A percentile compares a stretch with the other conserved stretches of the same genome.
phyloP scores from a whole-genome alignment of 2,113 vertebrate genomes.

The Turnix velox region DNA sequence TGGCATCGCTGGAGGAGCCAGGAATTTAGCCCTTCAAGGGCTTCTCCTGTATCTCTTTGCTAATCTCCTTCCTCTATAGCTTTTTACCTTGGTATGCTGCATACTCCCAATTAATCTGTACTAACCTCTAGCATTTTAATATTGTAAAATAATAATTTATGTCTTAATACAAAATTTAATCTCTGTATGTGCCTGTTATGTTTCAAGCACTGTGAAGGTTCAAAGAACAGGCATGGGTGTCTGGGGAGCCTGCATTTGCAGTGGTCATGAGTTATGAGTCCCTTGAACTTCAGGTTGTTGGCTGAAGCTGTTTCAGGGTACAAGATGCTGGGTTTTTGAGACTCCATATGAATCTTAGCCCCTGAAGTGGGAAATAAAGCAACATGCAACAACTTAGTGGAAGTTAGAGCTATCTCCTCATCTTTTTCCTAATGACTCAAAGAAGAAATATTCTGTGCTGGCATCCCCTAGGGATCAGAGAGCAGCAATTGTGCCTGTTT shows the following conservation, averaged over 20 bases:
- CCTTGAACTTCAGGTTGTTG: neutral
- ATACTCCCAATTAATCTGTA: neutral
- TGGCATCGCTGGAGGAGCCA: neutral
- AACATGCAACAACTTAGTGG: neutral
- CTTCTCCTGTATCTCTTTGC: neutral
- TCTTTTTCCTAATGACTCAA: too few relatives aligned
- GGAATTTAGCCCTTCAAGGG: neutral
- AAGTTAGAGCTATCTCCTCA: neutral
- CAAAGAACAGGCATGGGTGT: neutral
- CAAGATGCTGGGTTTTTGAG: neutral
- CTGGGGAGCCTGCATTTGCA: neutral
- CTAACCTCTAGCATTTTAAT: slow-evolving; percentile 18
- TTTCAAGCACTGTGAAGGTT: slow-evolving; percentile 3
- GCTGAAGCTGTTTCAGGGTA: neutral
- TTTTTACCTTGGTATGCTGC: neutral
- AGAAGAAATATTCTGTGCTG: too few relatives aligned
- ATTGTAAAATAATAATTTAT: slow-evolving; percentile 5
- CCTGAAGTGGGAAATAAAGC: slow-evolving; percentile 27
- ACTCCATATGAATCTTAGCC: neutral
- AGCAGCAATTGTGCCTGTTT: neutral
- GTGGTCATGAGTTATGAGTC: neutral
- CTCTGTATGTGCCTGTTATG: neutral
- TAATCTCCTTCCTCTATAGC: neutral
- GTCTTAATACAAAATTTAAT: neutral
- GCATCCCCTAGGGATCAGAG: neutral